Conservation (phyloP, 2,797 vertebrate species). For the Pampus argenteus region DNA sequence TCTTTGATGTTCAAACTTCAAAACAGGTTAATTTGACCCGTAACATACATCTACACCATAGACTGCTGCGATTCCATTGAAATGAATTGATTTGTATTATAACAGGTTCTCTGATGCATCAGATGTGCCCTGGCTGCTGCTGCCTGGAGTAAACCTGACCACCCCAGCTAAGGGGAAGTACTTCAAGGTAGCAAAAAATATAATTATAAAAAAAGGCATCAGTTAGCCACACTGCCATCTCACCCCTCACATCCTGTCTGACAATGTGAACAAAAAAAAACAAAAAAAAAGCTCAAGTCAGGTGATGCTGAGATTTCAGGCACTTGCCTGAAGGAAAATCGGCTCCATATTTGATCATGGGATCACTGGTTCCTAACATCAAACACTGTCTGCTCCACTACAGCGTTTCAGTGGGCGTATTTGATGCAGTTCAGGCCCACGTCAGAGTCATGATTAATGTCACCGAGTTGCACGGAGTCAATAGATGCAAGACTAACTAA, state of each 20-base stretch:
- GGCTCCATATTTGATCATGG: constrained; percentile 26
- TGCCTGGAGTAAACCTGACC: background rate
- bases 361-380: constrained; percentile 22
- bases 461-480: constrained; percentile 2
- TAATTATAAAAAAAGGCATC: too few relatives aligned
- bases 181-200: background rate
- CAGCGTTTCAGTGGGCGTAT: constrained; percentile 23
- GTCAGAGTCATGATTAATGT: constrained; percentile 25
- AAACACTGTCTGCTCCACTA: constrained; percentile 7
- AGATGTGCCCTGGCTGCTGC: background rate
- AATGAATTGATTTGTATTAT: background rate
- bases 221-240: too few relatives aligned
- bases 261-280: background rate
- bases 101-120: background rate
- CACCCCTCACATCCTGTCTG: too few relatives aligned
- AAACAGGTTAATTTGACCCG: too few relatives aligned
- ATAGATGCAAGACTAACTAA: background rate
- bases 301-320: constrained; percentile 13
- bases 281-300: background rate
- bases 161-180: background rate
- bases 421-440: constrained; percentile 15
- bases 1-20: too few relatives aligned
- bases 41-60: too few relatives aligned
- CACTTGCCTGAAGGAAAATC: constrained; percentile 14
- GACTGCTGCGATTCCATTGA: background rate